These are phyloP conservation scores for Philotrypesis tridentata DNA, from an alignment of 1,140 invertebrate species.

Conservation along the genomic window DNA sequence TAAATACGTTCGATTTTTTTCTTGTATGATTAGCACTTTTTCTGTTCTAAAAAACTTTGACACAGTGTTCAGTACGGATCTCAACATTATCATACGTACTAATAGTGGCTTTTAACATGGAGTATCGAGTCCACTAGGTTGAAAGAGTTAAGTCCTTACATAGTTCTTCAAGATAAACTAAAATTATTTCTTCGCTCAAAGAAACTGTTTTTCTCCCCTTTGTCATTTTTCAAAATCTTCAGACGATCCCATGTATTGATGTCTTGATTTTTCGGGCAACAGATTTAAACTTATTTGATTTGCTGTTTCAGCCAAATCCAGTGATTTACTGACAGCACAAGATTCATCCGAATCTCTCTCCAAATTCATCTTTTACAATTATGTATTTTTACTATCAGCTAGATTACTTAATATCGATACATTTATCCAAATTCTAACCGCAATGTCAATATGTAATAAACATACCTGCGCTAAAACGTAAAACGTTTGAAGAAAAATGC, in stretches of 20 bases:
- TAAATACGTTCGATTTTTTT: neutral
- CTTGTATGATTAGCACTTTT: neutral
- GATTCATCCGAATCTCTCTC: neutral
- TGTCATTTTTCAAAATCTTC: neutral
- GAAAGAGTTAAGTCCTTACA: neutral
- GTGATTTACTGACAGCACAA: neutral
- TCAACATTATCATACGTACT: too few species aligned
- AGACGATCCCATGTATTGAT: neutral
- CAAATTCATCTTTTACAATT: neutral
- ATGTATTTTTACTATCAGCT: too few species aligned
- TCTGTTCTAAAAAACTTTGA: neutral
- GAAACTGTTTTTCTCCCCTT: neutral
- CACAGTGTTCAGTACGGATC: neutral
- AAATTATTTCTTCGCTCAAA: too few species aligned
- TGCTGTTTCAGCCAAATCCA: neutral
- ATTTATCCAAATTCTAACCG: too few species aligned
- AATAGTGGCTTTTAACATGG: too few species aligned
- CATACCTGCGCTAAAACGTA: too few species aligned
- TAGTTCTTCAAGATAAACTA: neutral
- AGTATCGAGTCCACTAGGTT: neutral
- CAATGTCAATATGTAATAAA: too few species aligned
- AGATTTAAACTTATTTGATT: neutral
- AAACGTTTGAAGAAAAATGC: too few species aligned
- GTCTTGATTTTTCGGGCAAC: slow-evolving; percentile 5
- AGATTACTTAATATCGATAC: too few species aligned